These are phyloP conservation scores for Hippasteria phrygiana DNA, from an alignment of 53 echinoderm and acorn worm species.

Conservation along the genomic window DNA sequence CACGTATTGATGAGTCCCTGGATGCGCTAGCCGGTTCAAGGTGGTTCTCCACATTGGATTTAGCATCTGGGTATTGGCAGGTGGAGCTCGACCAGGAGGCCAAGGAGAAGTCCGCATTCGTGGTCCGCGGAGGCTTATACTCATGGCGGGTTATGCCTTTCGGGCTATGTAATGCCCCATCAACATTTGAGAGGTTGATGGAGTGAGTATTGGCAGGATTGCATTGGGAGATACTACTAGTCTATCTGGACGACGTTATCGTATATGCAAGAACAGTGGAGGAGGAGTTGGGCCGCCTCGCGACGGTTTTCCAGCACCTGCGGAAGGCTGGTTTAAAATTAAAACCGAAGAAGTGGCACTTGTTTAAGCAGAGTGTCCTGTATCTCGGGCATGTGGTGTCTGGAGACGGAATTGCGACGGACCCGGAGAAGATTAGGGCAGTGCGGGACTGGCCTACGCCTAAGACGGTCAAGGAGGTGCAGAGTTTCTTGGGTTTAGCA, in stretches of 20 bases:
- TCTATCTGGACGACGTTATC: constrained; percentile 57
- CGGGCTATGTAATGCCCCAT: constrained; percentile 52
- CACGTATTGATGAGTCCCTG: constrained; percentile 18
- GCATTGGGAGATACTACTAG: constrained; percentile 38
- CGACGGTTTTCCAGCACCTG: not conserved
- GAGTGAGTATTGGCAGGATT: too few relatives aligned
- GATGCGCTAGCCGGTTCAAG: constrained; percentile 26
- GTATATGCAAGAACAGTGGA: constrained; percentile 28
- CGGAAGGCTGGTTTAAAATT: constrained; percentile 2
- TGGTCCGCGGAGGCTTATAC: constrained; percentile 8
- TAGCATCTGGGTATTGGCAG: constrained; percentile 61
- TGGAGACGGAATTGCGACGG: constrained; percentile 10
- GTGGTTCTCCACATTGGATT: constrained; percentile 57
- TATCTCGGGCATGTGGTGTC: constrained; percentile 34
- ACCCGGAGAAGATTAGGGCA: constrained; percentile 22
- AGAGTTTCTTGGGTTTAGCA: not conserved
- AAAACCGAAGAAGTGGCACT: constrained; percentile 14
- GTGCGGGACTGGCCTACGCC: constrained; percentile 20
- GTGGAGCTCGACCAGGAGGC: constrained; percentile 39
- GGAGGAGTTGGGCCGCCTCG: constrained; percentile 6
- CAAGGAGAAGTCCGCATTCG: constrained; percentile 37
- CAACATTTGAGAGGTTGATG: constrained; percentile 60
- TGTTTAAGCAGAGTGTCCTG: not conserved
- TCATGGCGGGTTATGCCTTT: constrained; percentile 56
- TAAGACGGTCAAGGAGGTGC: not conserved